Evolutionary conservation across 2,888 invertebrate species (phyloP).

Genomic region (Ophonus ardosiacus): DNA sequence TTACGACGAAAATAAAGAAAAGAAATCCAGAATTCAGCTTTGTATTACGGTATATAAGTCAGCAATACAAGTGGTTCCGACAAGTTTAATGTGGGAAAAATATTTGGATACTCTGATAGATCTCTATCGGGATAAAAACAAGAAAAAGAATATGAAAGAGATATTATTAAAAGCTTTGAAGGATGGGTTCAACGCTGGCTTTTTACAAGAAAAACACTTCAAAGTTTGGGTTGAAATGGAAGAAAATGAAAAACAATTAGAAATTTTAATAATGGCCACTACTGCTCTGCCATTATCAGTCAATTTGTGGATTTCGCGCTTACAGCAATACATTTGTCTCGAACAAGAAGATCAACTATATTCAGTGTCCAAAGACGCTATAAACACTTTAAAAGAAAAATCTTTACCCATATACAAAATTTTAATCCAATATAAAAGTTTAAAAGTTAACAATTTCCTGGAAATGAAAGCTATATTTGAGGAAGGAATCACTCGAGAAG

Average conservation of each 20-base stretch:
- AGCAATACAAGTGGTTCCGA: conserved; percentile 76
- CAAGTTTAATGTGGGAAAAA: conserved; percentile 78
- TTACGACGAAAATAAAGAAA: conserved; percentile 70
- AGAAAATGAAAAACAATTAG: conserved; percentile 67
- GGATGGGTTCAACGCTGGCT: conserved; percentile 68
- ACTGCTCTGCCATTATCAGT: conserved; percentile 75
- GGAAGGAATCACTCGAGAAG: conserved; percentile 76
- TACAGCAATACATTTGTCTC: background rate
- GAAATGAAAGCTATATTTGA: conserved; percentile 74
- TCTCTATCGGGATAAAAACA: conserved; percentile 75
- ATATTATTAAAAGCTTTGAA: conserved; percentile 76
- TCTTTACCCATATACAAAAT: conserved; percentile 76
- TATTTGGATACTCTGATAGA: conserved; percentile 79
- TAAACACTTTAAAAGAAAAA: conserved; percentile 72
- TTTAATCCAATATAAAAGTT: conserved; percentile 72
- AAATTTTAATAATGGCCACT: conserved; percentile 73
- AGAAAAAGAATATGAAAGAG: conserved; percentile 76
- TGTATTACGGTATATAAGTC: conserved; percentile 77
- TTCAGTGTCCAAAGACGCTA: conserved; percentile 69
- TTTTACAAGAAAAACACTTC: conserved; percentile 71
- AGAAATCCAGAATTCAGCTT: conserved; percentile 74
- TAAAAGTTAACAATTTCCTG: conserved; percentile 72
- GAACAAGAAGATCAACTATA: conserved; percentile 18
- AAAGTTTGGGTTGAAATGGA: conserved; percentile 71
- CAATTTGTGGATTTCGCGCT: conserved; percentile 74